Evolutionary conservation across 2,113 vertebrate genomes (phyloP).

Genomic region (Leucopternis melanops): DNA sequence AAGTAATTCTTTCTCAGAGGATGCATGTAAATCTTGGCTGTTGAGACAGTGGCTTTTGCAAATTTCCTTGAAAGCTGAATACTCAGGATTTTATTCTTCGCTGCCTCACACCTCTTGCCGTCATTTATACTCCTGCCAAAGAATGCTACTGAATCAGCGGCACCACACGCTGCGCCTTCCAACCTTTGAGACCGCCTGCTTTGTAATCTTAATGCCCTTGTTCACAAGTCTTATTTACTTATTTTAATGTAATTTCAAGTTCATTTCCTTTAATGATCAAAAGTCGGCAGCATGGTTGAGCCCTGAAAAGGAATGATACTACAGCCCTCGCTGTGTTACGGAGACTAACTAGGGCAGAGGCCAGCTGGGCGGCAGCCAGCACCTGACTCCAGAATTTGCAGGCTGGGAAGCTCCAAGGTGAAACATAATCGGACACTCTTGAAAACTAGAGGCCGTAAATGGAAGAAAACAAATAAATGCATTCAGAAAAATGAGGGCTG

Average conservation of each 20-base stretch:
- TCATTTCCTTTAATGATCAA: constrained; percentile 39
- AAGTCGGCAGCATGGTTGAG: not conserved
- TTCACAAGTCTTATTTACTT: not conserved
- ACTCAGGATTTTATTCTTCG: not conserved
- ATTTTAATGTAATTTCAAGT: not conserved
- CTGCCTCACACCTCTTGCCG: not conserved
- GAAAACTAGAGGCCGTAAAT: not conserved
- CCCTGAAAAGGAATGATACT: not conserved
- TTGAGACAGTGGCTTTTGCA: not conserved
- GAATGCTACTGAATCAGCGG: not conserved
- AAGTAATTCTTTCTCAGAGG: not conserved
- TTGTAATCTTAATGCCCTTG: not conserved
- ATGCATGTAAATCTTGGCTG: not conserved
- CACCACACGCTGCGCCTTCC: not conserved
- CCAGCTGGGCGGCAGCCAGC: constrained; percentile 27
- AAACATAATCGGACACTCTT: not conserved
- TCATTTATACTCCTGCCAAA: not conserved
- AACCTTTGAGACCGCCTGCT: not conserved
- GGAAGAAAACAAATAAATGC: not conserved
- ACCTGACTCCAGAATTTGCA: not conserved
- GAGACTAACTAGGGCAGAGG: constrained; percentile 9
- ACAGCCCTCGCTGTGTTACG: rapidly evolving
- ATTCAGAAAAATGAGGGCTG: not conserved
- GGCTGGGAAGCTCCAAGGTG: not conserved
- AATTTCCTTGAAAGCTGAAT: constrained; percentile 16